Base-by-base conservation (phyloP, 2,113 vertebrate genomes). In the Calyptommatus sinebrachiatus region DNA sequence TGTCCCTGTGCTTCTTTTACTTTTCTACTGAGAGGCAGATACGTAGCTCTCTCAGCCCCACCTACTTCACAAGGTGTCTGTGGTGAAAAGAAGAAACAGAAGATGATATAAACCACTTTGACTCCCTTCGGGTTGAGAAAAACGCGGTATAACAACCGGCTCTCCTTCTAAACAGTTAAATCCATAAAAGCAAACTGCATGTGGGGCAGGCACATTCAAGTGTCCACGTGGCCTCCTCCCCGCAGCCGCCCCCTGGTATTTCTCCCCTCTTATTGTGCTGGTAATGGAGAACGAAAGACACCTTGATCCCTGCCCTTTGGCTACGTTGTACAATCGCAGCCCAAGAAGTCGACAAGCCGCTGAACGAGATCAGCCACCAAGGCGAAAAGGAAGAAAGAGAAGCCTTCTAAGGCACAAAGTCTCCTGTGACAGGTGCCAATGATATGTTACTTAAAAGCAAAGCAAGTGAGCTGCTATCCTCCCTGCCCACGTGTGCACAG, bases 271-370 rank as follows among this genome's bases (percentile, higher is more conserved):
- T 18, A 77, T 72, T 85, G 83, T 83, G 83, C 85, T 86, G 89
- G 88, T 83, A 83, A 82, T 78, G 79, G 74, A 85, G 85, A 78
- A 60, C 87, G 83, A 91, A 84, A 83, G 53, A 63, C 80, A 82
- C 68, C 82, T 84, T 28, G 57, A 85, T 28, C 85, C 0, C 2
- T 9, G 83, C 60, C 81, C 79, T 81, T 57, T 70, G 6, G 1
- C 63, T 83, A 61, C 73, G 2, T 85, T 83, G 70, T 28, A 63
- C 84, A 73, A 50, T 22, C 60, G 0, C 1, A 84, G 83, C 83
- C 82, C 83, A 81, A 86, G 0, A 65, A 78, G 35, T 41, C 89
- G 84, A 65, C 70, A 88, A 84, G 83, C 79, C 65, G 48, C 14
- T 60, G 50, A 45, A 8, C 0, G 1, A 71, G 76, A 77, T 57